These are phyloP conservation scores for Protomyctophum bolini DNA, from an alignment of 2,113 vertebrate genomes.

Conservation along the genomic window DNA sequence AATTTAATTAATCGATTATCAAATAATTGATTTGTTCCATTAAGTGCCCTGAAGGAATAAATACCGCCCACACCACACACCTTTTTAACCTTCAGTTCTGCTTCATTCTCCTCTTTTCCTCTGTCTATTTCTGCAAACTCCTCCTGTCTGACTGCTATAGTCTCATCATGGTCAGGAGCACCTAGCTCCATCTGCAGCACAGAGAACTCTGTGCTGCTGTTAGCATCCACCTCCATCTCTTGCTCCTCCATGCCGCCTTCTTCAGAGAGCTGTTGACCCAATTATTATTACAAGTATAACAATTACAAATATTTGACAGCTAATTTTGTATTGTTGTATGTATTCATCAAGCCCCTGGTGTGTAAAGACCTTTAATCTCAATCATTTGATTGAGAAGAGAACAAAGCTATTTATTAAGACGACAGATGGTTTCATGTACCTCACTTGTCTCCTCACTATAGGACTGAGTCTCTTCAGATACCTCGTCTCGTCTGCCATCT, in stretches of 20 bases:
- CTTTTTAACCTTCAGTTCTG: conserved; percentile 71
- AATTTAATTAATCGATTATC: background rate
- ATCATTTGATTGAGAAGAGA: too few species aligned
- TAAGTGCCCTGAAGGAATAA: background rate
- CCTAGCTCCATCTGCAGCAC: conserved; percentile 35
- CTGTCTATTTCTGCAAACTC: conserved; percentile 65
- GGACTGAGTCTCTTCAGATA: conserved; percentile 31
- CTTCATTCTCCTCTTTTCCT: conserved; percentile 29
- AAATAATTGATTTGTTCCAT: background rate
- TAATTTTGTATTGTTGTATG: too few species aligned
- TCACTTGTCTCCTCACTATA: conserved; percentile 38
- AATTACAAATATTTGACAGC: too few species aligned
- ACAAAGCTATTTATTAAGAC: background rate
- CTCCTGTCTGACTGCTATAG: conserved; percentile 27
- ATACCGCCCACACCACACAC: conserved; percentile 27
- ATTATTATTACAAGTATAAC: too few species aligned
- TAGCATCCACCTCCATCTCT: conserved; percentile 18
- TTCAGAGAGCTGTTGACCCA: conserved; percentile 18
- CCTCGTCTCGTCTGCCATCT: conserved; percentile 30
- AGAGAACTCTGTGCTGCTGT: conserved; percentile 25
- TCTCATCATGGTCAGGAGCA: conserved; percentile 32
- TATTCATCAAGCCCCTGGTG: too few species aligned
- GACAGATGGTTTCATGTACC: conserved; percentile 49
- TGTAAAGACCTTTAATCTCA: too few species aligned
- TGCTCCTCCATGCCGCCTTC: conserved; percentile 29